Conservation (phyloP, 2,888 invertebrate genomes). For the Acleris emargana region DNA sequence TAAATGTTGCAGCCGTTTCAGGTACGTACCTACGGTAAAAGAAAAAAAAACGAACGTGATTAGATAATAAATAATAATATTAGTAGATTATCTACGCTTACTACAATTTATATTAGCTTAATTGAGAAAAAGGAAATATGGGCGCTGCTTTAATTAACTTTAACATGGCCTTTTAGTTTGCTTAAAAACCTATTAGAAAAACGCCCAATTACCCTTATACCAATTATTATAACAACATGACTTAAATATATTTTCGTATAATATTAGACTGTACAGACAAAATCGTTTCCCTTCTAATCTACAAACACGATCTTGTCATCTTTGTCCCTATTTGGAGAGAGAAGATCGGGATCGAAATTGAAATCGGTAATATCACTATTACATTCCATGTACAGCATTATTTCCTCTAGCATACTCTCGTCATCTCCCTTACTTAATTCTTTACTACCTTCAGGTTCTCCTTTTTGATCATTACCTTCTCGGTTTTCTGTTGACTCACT, state of each 20-base stretch:
- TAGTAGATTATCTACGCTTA: too few species aligned
- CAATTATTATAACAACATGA: too few species aligned
- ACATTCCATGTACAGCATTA: slow-evolving; percentile 68
- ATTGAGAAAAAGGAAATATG: too few species aligned
- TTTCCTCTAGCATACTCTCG: slow-evolving; percentile 71
- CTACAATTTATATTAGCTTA: too few species aligned
- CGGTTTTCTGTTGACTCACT: slow-evolving; percentile 32
- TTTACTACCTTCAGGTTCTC: slow-evolving; percentile 30
- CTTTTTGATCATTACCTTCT: slow-evolving; percentile 37
- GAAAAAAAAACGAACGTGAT: too few species aligned
- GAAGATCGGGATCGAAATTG: slow-evolving; percentile 53
- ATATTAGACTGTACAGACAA: slow-evolving; percentile 5
- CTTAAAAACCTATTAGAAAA: too few species aligned
- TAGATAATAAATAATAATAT: slow-evolving; percentile 1
- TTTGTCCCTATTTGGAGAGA: slow-evolving; percentile 64
- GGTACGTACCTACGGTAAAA: too few species aligned
- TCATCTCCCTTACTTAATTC: slow-evolving; percentile 48
- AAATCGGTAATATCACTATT: slow-evolving; percentile 45
- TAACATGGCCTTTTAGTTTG: too few species aligned
- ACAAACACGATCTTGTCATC: slow-evolving; percentile 67
- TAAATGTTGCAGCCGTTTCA: neutral
- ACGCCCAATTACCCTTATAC: too few species aligned
- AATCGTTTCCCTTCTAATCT: slow-evolving; percentile 47
- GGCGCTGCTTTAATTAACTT: too few species aligned
- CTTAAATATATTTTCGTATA: too few species aligned